Conservation (phyloP, 2,797 vertebrate genomes). For the Lacerta bilineata region DNA sequence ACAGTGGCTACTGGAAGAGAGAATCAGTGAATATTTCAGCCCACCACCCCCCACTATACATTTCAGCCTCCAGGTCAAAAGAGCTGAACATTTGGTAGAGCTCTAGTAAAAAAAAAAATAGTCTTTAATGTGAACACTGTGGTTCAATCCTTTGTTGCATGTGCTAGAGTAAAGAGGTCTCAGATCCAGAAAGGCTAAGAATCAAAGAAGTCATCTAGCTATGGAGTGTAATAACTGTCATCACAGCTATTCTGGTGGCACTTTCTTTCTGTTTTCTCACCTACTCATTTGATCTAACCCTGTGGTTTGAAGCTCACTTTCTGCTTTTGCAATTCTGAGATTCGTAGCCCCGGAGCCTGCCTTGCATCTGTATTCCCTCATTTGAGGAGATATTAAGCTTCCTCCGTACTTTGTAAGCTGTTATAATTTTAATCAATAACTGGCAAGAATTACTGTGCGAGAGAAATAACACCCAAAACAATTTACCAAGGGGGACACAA, state of each 20-base stretch:
- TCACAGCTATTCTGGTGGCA: constrained; percentile 28
- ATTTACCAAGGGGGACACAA: not conserved
- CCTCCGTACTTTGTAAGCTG: not conserved
- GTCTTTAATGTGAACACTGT: not conserved
- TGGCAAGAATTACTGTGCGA: not conserved
- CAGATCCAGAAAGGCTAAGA: constrained; percentile 12
- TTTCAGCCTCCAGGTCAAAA: not conserved
- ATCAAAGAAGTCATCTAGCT: constrained; percentile 24
- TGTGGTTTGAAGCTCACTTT: constrained; percentile 23
- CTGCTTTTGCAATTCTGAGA: not conserved
- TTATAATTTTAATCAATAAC: not conserved
- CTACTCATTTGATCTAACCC: constrained; percentile 32
- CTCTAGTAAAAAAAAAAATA: not conserved
- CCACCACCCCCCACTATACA: not conserved
- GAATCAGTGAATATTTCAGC: not conserved
- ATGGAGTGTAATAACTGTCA: constrained; percentile 31
- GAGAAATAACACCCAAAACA: not conserved
- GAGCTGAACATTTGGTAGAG: not conserved
- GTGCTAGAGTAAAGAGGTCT: constrained; percentile 27
- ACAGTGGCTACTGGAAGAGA: not conserved
- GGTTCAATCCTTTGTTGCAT: not conserved
- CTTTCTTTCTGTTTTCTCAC: constrained; percentile 38
- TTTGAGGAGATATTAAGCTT: not conserved
- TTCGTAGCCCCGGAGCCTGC: not conserved
- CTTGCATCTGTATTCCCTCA: constrained; percentile 37